phyloP scores from a whole-genome alignment of 2,113 vertebrate genomes.

The Pollachius pollachius region DNA sequence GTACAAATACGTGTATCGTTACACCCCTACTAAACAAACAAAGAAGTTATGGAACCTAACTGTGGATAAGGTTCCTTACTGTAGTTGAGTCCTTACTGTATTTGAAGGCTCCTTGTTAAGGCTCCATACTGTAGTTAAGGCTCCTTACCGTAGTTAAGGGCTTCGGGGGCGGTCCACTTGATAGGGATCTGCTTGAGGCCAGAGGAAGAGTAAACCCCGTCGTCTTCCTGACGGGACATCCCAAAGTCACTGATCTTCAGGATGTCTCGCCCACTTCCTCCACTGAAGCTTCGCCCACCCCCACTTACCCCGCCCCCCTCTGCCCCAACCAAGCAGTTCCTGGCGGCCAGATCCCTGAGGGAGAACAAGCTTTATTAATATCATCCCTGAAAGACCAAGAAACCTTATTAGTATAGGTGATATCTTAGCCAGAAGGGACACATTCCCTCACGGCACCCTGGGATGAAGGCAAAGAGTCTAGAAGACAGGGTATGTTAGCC shows the following conservation, averaged over 20 bases:
- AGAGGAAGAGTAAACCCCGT: slow-evolving; percentile 94
- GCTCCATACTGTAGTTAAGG: no score
- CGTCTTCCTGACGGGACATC: slow-evolving; percentile 97
- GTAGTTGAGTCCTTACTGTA: no score
- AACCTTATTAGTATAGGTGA: not conserved
- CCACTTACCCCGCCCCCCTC: slow-evolving; percentile 58
- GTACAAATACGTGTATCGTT: no score
- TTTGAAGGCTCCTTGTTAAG: no score
- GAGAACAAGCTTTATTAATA: not conserved
- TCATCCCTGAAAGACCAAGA: not conserved
- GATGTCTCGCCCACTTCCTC: slow-evolving; percentile 33
- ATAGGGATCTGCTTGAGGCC: slow-evolving; percentile 98
- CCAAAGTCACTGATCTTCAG: slow-evolving; percentile 98
- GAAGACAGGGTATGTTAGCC: no score
- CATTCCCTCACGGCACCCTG: no score
- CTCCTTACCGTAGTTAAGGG: slow-evolving; percentile 90
- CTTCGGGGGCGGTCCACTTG: slow-evolving; percentile 99
- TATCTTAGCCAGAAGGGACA: not conserved
- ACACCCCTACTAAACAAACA: no score
- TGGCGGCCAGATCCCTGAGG: slow-evolving; percentile 90
- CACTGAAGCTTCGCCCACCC: not conserved
- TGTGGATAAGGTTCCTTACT: no score
- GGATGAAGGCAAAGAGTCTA: no score
- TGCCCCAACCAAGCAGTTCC: slow-evolving; percentile 94
- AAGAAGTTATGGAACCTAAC: no score